Percentiles rank a stretch among this genome's conserved stretches.
These are phyloP conservation scores for Heteromormyrus szaboi DNA, from an alignment of 2,797 vertebrate genomes.

Conservation along the genomic window DNA sequence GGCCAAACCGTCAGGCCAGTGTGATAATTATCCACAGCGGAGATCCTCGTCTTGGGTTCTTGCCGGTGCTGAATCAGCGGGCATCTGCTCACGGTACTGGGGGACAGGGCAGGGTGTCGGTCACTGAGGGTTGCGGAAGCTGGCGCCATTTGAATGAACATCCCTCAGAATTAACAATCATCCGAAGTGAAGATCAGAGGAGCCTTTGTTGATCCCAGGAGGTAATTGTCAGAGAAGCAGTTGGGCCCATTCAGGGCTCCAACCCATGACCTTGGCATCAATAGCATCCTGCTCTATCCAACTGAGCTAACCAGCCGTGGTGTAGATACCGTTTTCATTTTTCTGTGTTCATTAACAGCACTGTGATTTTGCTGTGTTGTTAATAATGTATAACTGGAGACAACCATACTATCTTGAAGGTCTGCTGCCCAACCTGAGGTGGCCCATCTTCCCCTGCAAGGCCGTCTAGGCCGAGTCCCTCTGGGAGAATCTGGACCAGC, in stretches of 20 bases:
- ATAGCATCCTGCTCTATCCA: background rate
- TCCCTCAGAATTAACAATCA: background rate
- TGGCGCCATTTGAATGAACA: background rate
- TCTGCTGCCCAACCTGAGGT: background rate
- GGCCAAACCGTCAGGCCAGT: background rate
- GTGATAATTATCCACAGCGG: background rate
- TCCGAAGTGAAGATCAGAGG: background rate
- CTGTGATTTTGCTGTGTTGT: background rate
- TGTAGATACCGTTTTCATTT: background rate
- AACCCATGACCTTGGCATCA: background rate
- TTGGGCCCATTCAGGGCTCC: background rate
- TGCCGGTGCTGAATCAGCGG: background rate
- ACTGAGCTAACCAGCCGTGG: background rate
- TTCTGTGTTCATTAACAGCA: background rate
- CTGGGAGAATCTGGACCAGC: background rate
- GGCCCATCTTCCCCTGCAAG: background rate
- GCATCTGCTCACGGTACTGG: background rate
- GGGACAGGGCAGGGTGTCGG: background rate
- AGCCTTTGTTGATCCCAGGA: background rate
- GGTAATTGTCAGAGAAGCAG: background rate
- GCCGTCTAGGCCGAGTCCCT: background rate
- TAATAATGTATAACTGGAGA: background rate
- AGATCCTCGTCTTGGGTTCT: background rate
- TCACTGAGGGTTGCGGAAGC: background rate
- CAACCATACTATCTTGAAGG: background rate